Conservation (phyloP, 2,797 vertebrate genomes). For the Tokudaia muenninki region DNA sequence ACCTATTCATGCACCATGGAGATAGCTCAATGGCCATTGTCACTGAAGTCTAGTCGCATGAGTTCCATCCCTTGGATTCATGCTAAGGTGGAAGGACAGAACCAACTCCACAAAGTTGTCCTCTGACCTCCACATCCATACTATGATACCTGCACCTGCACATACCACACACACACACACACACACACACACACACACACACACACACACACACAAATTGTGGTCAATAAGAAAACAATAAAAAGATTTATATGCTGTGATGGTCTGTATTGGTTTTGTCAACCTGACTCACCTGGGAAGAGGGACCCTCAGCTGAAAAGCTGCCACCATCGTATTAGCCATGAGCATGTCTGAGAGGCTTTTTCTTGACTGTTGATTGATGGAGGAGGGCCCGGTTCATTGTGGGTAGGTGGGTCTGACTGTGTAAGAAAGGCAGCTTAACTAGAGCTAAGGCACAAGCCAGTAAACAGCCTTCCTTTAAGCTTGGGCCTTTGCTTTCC, state of each 20-base stretch:
- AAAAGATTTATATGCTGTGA: not conserved
- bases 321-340: no score
- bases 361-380: not conserved
- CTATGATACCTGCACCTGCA: not conserved
- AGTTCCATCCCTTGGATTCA: not conserved
- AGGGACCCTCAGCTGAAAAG: not conserved
- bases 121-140: not conserved
- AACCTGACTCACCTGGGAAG: not conserved
- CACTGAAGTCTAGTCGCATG: not conserved
- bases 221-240: not conserved
- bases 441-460: not conserved
- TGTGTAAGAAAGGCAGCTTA: not conserved
- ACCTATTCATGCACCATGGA: not conserved
- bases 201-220: not conserved
- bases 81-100: not conserved
- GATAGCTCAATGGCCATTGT: not conserved
- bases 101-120: not conserved
- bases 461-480: not conserved
- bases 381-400: not conserved
- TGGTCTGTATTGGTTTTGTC: not conserved
- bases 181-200: not conserved
- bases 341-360: not conserved
- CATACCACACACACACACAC: not conserved
- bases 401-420: not conserved
- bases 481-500: not conserved